Percentiles rank a stretch among this genome's conserved stretches.
Evolutionary conservation across 35 echinoderm and acorn worm species (phyloP).

Genomic region (Holothuria glaberrima): DNA sequence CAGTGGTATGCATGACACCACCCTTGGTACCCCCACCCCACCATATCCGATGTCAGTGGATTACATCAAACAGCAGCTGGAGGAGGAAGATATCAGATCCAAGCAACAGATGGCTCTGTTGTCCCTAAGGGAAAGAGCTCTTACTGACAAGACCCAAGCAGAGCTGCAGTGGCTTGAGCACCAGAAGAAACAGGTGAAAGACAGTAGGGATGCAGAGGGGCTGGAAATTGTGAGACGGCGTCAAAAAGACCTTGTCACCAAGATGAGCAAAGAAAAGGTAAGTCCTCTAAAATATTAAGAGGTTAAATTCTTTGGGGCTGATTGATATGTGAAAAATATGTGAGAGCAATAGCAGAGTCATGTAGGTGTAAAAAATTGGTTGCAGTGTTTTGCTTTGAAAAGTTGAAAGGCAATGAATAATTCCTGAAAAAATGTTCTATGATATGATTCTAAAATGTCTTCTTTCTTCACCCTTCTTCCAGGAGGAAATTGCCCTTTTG

Average conservation of each 20-base stretch:
- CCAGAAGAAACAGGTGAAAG: constrained; percentile 79
- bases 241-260: constrained; percentile 68
- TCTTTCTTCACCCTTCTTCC: not conserved
- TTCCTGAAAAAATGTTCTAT: no score
- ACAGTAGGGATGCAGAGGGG: constrained; percentile 70
- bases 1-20: not conserved
- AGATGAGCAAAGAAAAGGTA: constrained; percentile 88
- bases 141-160: constrained; percentile 89
- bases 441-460: no score
- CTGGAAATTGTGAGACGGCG: constrained; percentile 67
- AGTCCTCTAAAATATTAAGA: not conserved
- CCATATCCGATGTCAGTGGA: constrained; percentile 38
- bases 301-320: no score
- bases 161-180: constrained; percentile 97
- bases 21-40: constrained; percentile 54
- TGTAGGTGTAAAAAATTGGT: not conserved
- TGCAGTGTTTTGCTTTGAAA: not conserved
- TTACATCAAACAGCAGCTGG: constrained; percentile 84
- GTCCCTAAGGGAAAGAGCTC: constrained; percentile 81
- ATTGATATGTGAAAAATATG: no score
- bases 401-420: not conserved
- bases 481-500: constrained; percentile 82
- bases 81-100: constrained; percentile 81
- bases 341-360: no score
- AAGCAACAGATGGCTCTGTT: constrained; percentile 85